Evolutionary conservation across 1,140 invertebrate genomes (phyloP), one percentile per base, ranked within the genome.

Genomic region (Ceratosolen fusciceps): DNA sequence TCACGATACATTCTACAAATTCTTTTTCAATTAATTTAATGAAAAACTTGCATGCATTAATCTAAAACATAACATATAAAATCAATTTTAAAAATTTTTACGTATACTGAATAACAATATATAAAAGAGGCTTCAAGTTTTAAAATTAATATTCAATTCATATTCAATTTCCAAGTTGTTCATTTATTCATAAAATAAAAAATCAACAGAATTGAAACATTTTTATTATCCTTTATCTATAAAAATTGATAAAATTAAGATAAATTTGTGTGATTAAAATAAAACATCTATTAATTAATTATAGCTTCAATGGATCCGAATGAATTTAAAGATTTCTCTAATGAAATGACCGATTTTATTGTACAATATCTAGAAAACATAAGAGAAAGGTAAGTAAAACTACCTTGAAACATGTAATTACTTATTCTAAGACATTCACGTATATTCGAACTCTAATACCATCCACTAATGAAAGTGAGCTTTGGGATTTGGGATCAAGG

Each of bases 321-420:
- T 82, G 93, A 93, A 83, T 96, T 96, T 88, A 94, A 93, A 85
- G 93, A 95, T 77, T 96, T 95, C 87, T 93, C 94, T 71, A 94
- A 94, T 84, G 93, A 93, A 74, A 96, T 96, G 95, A 92, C 94
- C 1, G 94, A 96, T 82, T 96, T 94, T 86, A 95, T 96, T 68
- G 93, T 94, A 5, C 93, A 96, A 83, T 98, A 98, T 90, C 89
- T 96, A 88, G 95, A 95, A 88, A 96, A 96, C 83, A 96, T 96
- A 82, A 92, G 95, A 86, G 95, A 96, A 83, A 94, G 95, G 95
- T 96, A 91, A 90, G 68, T 73, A 47, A 52, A 49, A n/a, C 5
- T 24, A 34, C 47, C 68, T 65, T 75, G 43, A 24, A 19, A 62
- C n/a, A 14, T 2, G 37, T 29, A 58, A 37, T n/a, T 9, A 47